phyloP scores from a whole-genome alignment of 2,797 vertebrate genomes.

The Echeneis naucrates region DNA sequence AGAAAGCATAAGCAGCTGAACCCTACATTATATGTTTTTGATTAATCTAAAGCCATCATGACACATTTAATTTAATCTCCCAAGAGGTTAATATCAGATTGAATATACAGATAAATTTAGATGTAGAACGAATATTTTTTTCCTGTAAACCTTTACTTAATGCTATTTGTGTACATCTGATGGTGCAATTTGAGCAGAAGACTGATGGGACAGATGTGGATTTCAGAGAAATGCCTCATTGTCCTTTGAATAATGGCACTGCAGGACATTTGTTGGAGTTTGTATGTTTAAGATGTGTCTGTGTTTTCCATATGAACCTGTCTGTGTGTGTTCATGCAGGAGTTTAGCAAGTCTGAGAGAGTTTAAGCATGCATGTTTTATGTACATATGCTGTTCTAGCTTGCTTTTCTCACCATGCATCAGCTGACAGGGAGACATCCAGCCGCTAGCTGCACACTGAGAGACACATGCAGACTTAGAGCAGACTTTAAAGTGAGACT shows the following conservation, averaged over 20 bases:
- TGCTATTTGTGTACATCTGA: not conserved
- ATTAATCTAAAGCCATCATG: not conserved
- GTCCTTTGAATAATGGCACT: constrained; percentile 33
- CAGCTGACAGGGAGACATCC: constrained; percentile 31
- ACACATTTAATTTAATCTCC: not conserved
- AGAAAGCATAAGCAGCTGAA: not conserved
- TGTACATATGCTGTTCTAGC: constrained; percentile 12
- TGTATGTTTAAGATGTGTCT: constrained; percentile 5
- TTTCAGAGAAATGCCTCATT: constrained; percentile 27
- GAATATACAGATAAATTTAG: not conserved
- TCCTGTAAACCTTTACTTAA: not conserved
- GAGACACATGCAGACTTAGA: constrained; percentile 29
- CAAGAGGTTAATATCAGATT: not conserved
- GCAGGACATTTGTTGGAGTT: constrained; percentile 19
- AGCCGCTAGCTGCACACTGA: constrained; percentile 17
- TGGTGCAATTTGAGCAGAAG: constrained; percentile 12
- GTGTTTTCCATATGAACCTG: constrained; percentile 37
- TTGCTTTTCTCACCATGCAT: constrained; percentile 38
- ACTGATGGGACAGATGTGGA: constrained; percentile 7
- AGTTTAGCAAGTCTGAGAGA: constrained; percentile 32
- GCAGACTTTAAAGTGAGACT: constrained; percentile 36
- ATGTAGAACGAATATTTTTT: not conserved
- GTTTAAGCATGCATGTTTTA: constrained; percentile 38
- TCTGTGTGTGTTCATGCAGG: not conserved
- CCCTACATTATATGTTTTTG: not conserved